phyloP scores from a whole-genome alignment of 2,888 invertebrate species.

The Melanargia galathea region DNA sequence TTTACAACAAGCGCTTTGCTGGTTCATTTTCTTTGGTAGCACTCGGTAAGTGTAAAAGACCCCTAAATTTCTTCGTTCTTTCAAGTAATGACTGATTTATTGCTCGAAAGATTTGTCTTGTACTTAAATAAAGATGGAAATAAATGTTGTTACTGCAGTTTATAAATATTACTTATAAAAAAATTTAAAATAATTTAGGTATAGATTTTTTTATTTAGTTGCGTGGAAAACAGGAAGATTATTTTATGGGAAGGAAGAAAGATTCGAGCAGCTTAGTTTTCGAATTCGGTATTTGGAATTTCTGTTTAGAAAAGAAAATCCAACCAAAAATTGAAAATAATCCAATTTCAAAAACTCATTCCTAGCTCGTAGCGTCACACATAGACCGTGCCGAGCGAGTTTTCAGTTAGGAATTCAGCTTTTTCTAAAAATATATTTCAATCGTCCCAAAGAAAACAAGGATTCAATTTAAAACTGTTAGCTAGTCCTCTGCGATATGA shows the following conservation, averaged over 20 bases:
- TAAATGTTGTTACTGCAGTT: background rate
- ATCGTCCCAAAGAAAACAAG: constrained; percentile 30
- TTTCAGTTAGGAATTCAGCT: constrained; percentile 27
- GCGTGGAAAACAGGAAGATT: no score
- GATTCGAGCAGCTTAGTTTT: background rate
- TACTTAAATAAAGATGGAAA: background rate
- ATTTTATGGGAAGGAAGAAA: background rate
- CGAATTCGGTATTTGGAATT: background rate
- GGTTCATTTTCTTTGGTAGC: background rate
- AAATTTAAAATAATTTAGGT: no score
- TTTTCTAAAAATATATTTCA: constrained; percentile 30
- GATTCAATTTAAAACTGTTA: constrained; percentile 34
- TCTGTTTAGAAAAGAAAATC: constrained; percentile 2
- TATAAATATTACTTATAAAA: no score
- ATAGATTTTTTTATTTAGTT: no score
- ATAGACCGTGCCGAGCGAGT: constrained; percentile 5
- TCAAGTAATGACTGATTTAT: background rate
- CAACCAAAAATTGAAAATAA: constrained; percentile 8
- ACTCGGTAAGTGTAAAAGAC: background rate
- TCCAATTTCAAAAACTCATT: constrained; percentile 18
- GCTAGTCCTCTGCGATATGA: constrained; percentile 38
- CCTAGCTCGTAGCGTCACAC: background rate
- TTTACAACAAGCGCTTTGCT: no score
- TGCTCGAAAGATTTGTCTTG: background rate
- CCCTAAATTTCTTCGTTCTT: background rate